Conservation (phyloP, 2,113 vertebrate genomes). For the Prionailurus viverrinus region DNA sequence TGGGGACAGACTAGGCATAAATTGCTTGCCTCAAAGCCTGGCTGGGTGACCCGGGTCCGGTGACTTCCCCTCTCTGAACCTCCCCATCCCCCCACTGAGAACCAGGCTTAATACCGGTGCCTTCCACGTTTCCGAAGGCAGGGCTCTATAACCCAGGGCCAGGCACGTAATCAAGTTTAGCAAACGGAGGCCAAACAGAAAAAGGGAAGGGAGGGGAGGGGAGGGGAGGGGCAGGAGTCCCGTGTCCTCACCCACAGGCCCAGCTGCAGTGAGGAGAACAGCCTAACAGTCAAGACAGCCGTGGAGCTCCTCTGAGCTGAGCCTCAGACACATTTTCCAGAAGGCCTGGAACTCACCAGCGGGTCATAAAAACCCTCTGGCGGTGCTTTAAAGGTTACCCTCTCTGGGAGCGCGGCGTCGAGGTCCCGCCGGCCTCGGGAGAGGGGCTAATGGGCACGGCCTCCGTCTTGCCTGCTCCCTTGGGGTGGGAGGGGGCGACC, state of each 20-base stretch:
- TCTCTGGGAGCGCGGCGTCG: not conserved
- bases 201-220: too few relatives aligned
- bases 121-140: not conserved
- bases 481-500: rapidly evolving
- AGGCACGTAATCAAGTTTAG: not conserved
- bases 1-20: not conserved
- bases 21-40: not conserved
- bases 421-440: not conserved
- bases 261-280: not conserved
- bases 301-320: not conserved
- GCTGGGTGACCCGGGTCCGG: not conserved
- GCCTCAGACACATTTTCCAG: constrained; percentile 48
- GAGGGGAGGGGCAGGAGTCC: not conserved
- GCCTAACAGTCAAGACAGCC: not conserved
- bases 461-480: not conserved
- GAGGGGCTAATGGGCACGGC: not conserved
- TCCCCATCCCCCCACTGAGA: not conserved
- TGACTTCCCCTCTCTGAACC: not conserved
- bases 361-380: constrained; percentile 3
- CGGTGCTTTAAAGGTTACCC: not conserved
- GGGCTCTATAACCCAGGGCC: not conserved
- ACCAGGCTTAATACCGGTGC: not conserved
- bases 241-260: not conserved
- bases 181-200: not conserved
- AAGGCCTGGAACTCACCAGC: not conserved